Percentiles rank a stretch among this genome's conserved stretches.
Conservation (phyloP, 2,113 vertebrate genomes). For the Lepisosteus oculatus region DNA sequence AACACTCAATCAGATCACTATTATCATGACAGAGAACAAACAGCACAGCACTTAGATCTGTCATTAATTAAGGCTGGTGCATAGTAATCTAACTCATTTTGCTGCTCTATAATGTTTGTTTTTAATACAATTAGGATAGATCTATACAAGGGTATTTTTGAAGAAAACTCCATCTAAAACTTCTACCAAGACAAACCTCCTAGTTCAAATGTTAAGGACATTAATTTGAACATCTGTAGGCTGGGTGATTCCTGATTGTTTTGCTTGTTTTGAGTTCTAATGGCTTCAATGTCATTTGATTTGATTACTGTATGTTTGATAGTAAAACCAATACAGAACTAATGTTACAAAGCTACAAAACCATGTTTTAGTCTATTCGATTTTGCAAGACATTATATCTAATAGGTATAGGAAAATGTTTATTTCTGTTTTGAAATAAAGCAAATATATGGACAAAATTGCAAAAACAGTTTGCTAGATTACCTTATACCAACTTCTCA, state of each 20-base stretch:
- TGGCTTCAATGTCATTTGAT: constrained; percentile 18
- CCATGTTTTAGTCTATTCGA: too few species aligned
- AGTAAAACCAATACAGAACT: too few species aligned
- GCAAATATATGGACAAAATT: too few species aligned
- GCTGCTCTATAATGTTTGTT: constrained; percentile 48
- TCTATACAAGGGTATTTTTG: constrained; percentile 28
- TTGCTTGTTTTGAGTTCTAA: constrained; percentile 19
- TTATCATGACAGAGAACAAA: constrained; percentile 63
- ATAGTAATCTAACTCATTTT: constrained; percentile 51
- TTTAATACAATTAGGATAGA: constrained; percentile 48
- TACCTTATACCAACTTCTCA: too few species aligned
- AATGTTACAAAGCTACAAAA: too few species aligned
- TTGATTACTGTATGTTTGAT: neutral
- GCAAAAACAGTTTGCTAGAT: too few species aligned
- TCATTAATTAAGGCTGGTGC: constrained; percentile 63
- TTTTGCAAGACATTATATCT: too few species aligned
- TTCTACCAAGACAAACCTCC: neutral
- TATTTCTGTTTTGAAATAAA: too few species aligned
- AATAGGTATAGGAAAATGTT: too few species aligned
- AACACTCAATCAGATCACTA: constrained; percentile 33
- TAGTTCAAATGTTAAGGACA: constrained; percentile 21
- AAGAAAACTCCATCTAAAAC: neutral
- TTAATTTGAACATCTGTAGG: constrained; percentile 30
- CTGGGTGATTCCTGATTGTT: constrained; percentile 23
- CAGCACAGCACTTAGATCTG: constrained; percentile 52